Evolutionary conservation across 2,113 vertebrate genomes (phyloP), one percentile per base, ranked within the genome.

Genomic region (Rhabdomys dilectus): DNA sequence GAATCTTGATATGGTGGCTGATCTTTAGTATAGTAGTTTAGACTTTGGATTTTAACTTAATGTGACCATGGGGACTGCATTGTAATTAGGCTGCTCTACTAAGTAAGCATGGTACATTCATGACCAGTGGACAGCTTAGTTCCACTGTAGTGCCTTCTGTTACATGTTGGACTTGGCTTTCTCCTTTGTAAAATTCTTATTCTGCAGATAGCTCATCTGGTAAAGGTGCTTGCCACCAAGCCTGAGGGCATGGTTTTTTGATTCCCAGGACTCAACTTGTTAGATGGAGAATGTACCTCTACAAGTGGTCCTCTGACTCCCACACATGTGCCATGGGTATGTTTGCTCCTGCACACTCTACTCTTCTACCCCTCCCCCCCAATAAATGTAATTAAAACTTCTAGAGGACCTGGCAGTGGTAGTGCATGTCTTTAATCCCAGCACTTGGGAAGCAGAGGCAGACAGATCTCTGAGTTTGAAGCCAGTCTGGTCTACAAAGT

Each of bases 81-180:
- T 21, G 48, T 84, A 34, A 0, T 39, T 62, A 19, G 58, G 56
- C n/a, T 24, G 34, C 16, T 88, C 31, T 8, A 17, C 31, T 34
- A 1, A 53, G 89, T 34, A 75, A 24, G 9, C 45, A 0, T 22
- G 53, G 31, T 81, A 45, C 16, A 36, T 16, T 36, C 12, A 10
- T 26, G 6, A 62, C 3, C 5, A 0, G 34, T 70, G 34, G 39
- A 19, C 0, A 2, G 11, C 68, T 53, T 7, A 0, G 31, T 15
- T 9, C 24, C 17, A 1, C 22, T 36, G 15, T 3, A 31, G 17
- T 6, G 6, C 13, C 31, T 64, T 16, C 15, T 22, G 39, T 77
- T 36, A 75, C 1, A 12, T 42, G 81, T 39, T 62, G 12, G 22
- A 39, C 12, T 60, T 60, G 15, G 7, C 70, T 62, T 72, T 70